Evolutionary conservation across 1,140 invertebrate species (phyloP).

Genomic region (Paracyclopina nana): DNA sequence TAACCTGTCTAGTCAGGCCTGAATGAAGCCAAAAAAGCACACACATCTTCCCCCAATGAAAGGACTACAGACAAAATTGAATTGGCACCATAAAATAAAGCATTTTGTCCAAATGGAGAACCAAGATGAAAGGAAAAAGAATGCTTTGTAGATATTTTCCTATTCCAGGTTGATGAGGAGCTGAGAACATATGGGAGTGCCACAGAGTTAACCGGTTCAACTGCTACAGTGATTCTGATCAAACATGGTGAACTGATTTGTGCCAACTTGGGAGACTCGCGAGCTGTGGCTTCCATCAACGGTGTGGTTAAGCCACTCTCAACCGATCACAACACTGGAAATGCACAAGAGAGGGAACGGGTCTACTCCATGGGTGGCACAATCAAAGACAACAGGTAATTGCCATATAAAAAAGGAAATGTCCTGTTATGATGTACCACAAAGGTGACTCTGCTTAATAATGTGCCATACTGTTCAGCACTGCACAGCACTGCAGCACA

Average conservation of each 20-base stretch:
- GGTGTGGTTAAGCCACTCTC: slow-evolving; percentile 1
- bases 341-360: background rate
- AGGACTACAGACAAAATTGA: too few relatives aligned
- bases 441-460: too few relatives aligned
- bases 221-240: slow-evolving; percentile 5
- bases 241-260: slow-evolving; percentile 9
- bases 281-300: slow-evolving; percentile 1
- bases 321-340: slow-evolving; percentile 2
- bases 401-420: too few relatives aligned
- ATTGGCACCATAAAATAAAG: too few relatives aligned
- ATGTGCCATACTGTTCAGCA: too few relatives aligned
- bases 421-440: too few relatives aligned
- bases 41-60: too few relatives aligned
- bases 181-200: slow-evolving; percentile 8
- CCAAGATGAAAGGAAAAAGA: too few relatives aligned
- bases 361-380: slow-evolving; percentile 1
- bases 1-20: too few relatives aligned
- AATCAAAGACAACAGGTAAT: slow-evolving; percentile 6
- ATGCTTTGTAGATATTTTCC: background rate
- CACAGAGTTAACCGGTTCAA: slow-evolving; percentile 8
- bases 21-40: too few relatives aligned
- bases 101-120: too few relatives aligned
- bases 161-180: slow-evolving; percentile 1
- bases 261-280: slow-evolving; percentile 10
- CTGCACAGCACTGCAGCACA: too few relatives aligned